Evolutionary conservation across 1,140 invertebrate species (phyloP).

Genomic region (Scylla paramamosain): DNA sequence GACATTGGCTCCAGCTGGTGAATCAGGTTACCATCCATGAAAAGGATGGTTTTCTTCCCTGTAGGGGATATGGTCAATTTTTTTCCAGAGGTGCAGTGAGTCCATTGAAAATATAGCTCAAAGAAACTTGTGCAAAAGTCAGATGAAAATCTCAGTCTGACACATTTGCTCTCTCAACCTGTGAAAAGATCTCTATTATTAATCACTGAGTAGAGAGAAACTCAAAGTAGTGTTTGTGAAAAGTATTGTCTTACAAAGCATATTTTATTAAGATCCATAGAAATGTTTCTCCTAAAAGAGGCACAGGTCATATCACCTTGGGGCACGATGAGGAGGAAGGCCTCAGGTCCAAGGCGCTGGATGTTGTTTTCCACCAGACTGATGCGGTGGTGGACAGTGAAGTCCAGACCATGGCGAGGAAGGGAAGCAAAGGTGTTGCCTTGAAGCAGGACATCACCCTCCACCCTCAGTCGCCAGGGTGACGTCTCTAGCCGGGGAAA

Average conservation of each 20-base stretch:
- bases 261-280: too few relatives aligned
- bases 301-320: background rate
- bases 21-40: conserved; percentile 53
- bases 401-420: conserved; percentile 40
- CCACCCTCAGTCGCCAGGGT: conserved; percentile 49
- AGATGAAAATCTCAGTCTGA: too few relatives aligned
- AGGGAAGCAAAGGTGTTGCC: conserved; percentile 54
- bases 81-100: background rate
- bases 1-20: conserved; percentile 33
- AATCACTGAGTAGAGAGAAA: too few relatives aligned
- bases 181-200: too few relatives aligned
- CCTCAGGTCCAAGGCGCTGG: conserved; percentile 25
- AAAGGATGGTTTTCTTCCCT: conserved; percentile 34
- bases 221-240: too few relatives aligned
- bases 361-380: conserved; percentile 32
- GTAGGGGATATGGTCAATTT: background rate
- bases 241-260: too few relatives aligned
- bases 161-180: too few relatives aligned
- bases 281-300: background rate
- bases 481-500: conserved; percentile 43
- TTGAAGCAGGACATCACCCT: background rate
- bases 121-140: too few relatives aligned
- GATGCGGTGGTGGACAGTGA: conserved; percentile 41
- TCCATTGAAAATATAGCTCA: background rate
- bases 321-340: conserved; percentile 44